A percentile compares a stretch with the other conserved stretches of the same genome.
Conservation (phyloP, 2,797 vertebrate species). For the Philypnodon macrostomus region DNA sequence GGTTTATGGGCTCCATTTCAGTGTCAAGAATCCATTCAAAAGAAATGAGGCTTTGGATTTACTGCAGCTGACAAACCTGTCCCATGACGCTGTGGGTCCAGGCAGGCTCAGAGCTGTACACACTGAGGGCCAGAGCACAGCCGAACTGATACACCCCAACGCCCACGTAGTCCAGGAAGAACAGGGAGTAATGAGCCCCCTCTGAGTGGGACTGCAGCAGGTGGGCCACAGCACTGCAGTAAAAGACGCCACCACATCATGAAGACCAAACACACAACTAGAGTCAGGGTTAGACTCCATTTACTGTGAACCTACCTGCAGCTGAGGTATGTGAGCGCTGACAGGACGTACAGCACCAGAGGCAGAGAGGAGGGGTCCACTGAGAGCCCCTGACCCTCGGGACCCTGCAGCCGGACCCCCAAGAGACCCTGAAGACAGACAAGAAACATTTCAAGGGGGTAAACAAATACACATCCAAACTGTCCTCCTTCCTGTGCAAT, state of each 20-base stretch:
- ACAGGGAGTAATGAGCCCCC: constrained; percentile 83
- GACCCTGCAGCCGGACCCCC: constrained; percentile 52
- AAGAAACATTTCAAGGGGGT: too few relatives aligned
- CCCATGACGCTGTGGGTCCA: constrained; percentile 83
- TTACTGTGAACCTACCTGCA: constrained; percentile 77
- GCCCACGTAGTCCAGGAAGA: constrained; percentile 85
- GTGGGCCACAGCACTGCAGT: constrained; percentile 81
- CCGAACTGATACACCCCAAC: constrained; percentile 87
- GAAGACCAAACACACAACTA: too few relatives aligned
- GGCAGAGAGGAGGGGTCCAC: constrained; percentile 75
- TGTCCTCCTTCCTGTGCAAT: too few relatives aligned
- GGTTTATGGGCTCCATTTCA: too few relatives aligned
- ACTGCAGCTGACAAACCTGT: constrained; percentile 42
- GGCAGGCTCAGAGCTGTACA: constrained; percentile 81
- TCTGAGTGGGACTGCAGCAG: constrained; percentile 88
- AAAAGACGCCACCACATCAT: background rate
- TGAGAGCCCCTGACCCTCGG: constrained; percentile 58
- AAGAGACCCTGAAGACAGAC: constrained; percentile 50
- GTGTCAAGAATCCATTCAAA: too few relatives aligned
- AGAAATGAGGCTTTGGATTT: too few relatives aligned
- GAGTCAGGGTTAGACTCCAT: too few relatives aligned
- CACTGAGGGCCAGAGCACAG: constrained; percentile 83
- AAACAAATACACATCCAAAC: too few relatives aligned
- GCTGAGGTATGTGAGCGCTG: constrained; percentile 81
- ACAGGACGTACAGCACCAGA: constrained; percentile 80